These are phyloP conservation scores for Pomatostomus ruficeps DNA, from an alignment of 2,113 vertebrate species.

Conservation along the genomic window DNA sequence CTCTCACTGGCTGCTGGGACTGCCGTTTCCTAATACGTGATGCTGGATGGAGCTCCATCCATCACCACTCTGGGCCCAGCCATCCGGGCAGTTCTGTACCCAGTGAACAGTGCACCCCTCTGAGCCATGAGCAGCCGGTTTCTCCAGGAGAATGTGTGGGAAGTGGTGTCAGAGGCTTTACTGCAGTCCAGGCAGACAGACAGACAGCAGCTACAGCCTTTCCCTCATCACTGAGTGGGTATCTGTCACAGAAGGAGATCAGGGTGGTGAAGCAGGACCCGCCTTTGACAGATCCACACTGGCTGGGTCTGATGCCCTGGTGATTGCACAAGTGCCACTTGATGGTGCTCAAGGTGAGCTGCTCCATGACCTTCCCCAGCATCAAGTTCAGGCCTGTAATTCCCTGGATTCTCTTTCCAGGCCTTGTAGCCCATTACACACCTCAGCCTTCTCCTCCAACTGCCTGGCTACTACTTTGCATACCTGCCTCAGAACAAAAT, in stretches of 20 bases:
- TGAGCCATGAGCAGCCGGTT: neutral
- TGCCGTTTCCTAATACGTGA: rapidly evolving
- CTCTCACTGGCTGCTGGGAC: neutral
- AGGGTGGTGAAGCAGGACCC: neutral
- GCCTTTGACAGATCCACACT: neutral
- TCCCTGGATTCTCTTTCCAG: neutral
- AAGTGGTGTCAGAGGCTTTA: no score
- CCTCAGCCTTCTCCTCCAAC: neutral
- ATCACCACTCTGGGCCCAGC: neutral
- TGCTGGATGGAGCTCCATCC: neutral
- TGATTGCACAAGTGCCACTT: neutral
- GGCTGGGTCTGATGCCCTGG: neutral
- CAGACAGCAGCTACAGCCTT: neutral
- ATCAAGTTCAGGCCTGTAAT: no score
- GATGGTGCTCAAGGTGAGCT: neutral
- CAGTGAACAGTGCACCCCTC: neutral
- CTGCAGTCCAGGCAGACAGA: neutral
- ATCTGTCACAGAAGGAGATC: neutral
- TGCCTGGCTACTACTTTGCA: neutral
- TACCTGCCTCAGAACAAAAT: neutral
- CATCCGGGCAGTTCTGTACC: neutral
- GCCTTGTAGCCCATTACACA: rapidly evolving
- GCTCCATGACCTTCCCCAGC: neutral
- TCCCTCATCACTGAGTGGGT: rapidly evolving
- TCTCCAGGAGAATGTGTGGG: neutral